Percentiles rank a stretch among this genome's conserved stretches.
These are phyloP conservation scores for Mus spretus DNA, from an alignment of 2,797 vertebrate species.

Conservation along the genomic window DNA sequence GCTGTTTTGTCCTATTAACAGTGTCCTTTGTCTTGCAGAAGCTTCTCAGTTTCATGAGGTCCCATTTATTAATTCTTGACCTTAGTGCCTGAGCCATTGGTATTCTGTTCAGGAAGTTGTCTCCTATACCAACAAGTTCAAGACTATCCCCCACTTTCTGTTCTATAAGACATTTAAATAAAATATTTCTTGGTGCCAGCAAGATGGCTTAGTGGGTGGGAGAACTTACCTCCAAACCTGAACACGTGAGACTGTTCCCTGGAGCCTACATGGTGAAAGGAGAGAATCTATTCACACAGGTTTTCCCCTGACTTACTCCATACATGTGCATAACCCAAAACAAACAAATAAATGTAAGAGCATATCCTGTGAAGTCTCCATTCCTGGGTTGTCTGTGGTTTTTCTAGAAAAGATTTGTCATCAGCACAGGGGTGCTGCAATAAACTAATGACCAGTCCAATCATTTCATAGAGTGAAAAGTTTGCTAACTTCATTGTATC, in stretches of 20 bases:
- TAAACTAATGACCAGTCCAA: slow-evolving; percentile 61
- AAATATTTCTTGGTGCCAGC: slow-evolving; percentile 24
- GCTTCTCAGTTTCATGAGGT: neutral
- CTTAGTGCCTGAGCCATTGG: neutral
- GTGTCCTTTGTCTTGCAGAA: neutral
- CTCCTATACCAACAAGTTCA: neutral
- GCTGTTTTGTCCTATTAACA: neutral
- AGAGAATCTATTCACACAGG: neutral
- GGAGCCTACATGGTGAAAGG: neutral
- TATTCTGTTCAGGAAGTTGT: neutral
- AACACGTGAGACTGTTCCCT: neutral
- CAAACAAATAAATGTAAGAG: neutral
- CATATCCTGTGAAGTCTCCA: slow-evolving; percentile 13
- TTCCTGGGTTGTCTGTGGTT: slow-evolving; percentile 47
- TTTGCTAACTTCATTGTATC: slow-evolving; percentile 37
- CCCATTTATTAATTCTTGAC: neutral
- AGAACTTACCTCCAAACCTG: neutral
- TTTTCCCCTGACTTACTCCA: neutral
- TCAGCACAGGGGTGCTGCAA: neutral
- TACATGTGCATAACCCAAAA: neutral
- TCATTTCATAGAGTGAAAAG: slow-evolving; percentile 45
- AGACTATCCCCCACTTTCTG: neutral
- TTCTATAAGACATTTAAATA: slow-evolving; percentile 61
- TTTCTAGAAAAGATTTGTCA: neutral
- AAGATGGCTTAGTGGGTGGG: neutral